These are phyloP conservation scores for Siderastrea siderea DNA, from an alignment of 92 coral and sea anemone genomes.

Conservation along the genomic window DNA sequence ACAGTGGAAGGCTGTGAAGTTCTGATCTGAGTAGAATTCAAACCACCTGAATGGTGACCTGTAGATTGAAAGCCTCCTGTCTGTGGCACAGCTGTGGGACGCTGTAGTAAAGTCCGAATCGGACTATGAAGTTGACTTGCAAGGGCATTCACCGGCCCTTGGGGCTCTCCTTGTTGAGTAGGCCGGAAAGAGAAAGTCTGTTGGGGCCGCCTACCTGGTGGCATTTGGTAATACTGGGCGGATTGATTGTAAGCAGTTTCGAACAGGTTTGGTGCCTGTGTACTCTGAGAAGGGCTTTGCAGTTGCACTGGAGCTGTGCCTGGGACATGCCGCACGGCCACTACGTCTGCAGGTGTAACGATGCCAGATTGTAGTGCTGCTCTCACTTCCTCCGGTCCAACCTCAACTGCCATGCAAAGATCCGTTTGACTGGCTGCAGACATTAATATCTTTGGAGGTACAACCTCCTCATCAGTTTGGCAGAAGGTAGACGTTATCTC, in stretches of 20 bases:
- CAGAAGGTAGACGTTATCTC: slow-evolving; percentile 7
- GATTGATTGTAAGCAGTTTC: background rate
- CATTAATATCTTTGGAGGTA: slow-evolving; percentile 13
- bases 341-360: background rate
- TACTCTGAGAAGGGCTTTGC: too few relatives aligned
- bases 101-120: background rate
- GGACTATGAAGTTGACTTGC: background rate
- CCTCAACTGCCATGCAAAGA: background rate
- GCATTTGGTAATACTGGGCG: background rate
- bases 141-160: background rate
- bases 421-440: slow-evolving; percentile 6
- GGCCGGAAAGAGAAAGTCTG: background rate
- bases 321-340: slow-evolving; percentile 12
- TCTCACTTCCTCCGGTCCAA: background rate
- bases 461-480: slow-evolving; percentile 36
- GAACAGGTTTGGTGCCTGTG: background rate
- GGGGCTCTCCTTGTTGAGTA: background rate
- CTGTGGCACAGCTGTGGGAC: background rate
- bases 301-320: background rate
- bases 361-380: background rate
- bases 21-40: background rate
- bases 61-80: background rate
- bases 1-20: background rate
- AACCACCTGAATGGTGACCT: background rate
- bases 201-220: background rate